Evolutionary conservation across 2,888 invertebrate genomes (phyloP).

Genomic region (Megamerina dolium): DNA sequence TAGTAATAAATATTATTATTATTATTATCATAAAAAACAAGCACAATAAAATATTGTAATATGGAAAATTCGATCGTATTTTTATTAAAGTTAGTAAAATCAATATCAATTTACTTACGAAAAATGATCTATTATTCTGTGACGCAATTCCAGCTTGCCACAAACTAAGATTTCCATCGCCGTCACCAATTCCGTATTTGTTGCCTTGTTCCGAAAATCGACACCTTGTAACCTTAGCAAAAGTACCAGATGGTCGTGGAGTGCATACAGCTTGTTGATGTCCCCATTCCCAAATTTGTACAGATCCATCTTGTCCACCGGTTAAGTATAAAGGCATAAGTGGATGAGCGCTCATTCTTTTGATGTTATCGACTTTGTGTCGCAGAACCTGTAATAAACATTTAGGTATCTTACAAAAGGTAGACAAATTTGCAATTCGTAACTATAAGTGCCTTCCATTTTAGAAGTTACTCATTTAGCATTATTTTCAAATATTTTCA

Average conservation of each 20-base stretch:
- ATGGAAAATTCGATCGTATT: too few species aligned
- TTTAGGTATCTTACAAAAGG: too few species aligned
- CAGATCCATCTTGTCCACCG: slow-evolving; percentile 93
- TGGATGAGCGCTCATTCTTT: slow-evolving; percentile 94
- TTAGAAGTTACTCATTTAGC: too few species aligned
- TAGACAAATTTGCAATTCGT: too few species aligned
- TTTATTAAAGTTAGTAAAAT: too few species aligned
- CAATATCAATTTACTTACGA: too few species aligned
- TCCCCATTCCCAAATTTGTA: slow-evolving; percentile 97
- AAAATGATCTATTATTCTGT: slow-evolving; percentile 73
- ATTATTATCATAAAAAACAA: too few species aligned
- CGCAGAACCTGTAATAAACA: slow-evolving; percentile 69
- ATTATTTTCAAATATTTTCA: too few species aligned
- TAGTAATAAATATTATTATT: too few species aligned
- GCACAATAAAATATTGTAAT: not conserved
- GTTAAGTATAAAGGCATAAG: slow-evolving; percentile 89
- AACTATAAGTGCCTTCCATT: too few species aligned
- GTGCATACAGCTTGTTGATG: slow-evolving; percentile 85
- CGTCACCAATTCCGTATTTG: slow-evolving; percentile 97
- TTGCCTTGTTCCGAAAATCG: slow-evolving; percentile 95
- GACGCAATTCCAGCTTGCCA: slow-evolving; percentile 86
- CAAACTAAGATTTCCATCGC: slow-evolving; percentile 91
- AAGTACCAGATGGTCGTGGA: slow-evolving; percentile 89
- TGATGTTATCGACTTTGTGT: slow-evolving; percentile 89
- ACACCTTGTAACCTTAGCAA: slow-evolving; percentile 92